Evolutionary conservation across 2,113 vertebrate genomes (phyloP), one percentile per base, ranked within the genome.

Genomic region (Neodontobutis hainanensis): DNA sequence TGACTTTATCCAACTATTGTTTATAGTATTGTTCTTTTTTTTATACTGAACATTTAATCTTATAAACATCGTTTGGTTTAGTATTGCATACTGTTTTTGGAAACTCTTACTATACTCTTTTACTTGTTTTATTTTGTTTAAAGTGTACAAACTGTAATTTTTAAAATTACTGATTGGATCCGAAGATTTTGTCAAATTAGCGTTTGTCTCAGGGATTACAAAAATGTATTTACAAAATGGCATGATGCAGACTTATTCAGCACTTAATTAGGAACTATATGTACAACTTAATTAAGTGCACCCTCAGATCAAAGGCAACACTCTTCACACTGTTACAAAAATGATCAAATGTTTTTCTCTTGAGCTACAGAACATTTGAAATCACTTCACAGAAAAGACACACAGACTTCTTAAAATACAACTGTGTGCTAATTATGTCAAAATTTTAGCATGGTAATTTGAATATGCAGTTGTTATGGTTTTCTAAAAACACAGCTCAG

Each of bases 211-310:
- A 52, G 50, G 50, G 50, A 51, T 15, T 5, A 51, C 5, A 53
- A 19, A 53, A 16, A 11, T 51, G 49, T 5, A 5, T 27, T 51
- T 51, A 19, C 4, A 35, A 35, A 27, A 35, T 50, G 15, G 4
- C 16, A 19, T 47, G 47, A 61, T 65, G 10, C 27, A 7, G 5
- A 35, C 63, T 70, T 55, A 45, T 8, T 48, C 11, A 51, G 19
- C 19, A 16, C 42, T 16, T 66, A 70, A 73, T 81, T 57, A 68
- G 53, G 11, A 11, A 11, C 32, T 19, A 32, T 64, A 16, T 35
- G 32, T 56, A 34, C n/a, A 35, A 27, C 16, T 40, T 80, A 72
- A 82, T 80, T 80, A 85, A 72, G 76, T 47, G 50, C 66, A 61
- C 11, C 52, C 61, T 62, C 42, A 27, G 56, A 16, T 34, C 62